Evolutionary conservation across 2,113 vertebrate species (phyloP), one percentile per base, ranked within the genome.

Genomic region (Oostethus manadensis): DNA sequence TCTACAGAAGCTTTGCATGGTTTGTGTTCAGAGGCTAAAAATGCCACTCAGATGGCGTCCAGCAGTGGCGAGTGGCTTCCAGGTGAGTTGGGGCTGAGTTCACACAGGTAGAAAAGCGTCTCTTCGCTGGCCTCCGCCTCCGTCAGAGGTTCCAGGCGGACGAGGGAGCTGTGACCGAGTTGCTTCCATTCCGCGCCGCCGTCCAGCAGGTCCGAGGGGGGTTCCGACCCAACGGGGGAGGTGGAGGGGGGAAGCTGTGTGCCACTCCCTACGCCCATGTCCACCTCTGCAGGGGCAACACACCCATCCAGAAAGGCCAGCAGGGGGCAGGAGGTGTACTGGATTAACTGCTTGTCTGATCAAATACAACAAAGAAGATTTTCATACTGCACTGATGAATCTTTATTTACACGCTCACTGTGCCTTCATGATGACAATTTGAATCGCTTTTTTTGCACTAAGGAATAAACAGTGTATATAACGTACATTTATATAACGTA

Each of bases 91-190:
- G 87, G 86, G 71, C 82, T 80, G 63, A 99, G 93, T 90, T 95
- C 93, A 20, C 94, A 97, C 68, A 99, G 83, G 84, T 94, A 96
- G 78, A 99, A 98, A 2, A 99, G 91, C 0, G 94, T 95, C 50
- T 93, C 91, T 71, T 94, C 91, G 0, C 89, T 95, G 1, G 94
- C 96, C 80, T 99, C 93, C 0, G 93, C 94, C 81, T 98, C 96
- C 0, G 95, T 97, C 77, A 99, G 84, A 0, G 95, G 96, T 77
- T 97, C 95, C 78, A 99, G 86, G 16, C 92, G 91, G 76, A 98
- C 91, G 67, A 98, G 89, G 53, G 95, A 92, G 87, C 93, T 95
- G 62, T 90, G 91, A 3, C 86, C 80, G 0, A 86, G 79, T 50
- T 82, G 65, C 45, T 70, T 78, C 0, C 71, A 67, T 56, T 93